phyloP scores from a whole-genome alignment of 2,797 vertebrate species.

The Craterocephalus amniculus region DNA sequence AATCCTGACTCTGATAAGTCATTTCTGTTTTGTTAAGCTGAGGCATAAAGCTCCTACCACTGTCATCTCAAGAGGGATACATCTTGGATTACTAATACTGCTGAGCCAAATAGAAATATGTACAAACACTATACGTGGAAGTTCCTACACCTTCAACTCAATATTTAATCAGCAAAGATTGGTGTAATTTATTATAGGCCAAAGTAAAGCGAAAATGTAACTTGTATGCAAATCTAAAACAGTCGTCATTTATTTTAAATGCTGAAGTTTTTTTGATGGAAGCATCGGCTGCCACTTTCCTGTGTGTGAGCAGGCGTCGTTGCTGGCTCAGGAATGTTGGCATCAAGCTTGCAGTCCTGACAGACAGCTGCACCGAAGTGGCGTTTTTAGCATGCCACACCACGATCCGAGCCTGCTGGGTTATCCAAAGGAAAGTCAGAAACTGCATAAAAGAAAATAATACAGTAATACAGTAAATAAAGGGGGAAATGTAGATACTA shows the following conservation, averaged over 20 bases:
- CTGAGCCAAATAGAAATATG: conserved; percentile 43
- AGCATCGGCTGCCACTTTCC: conserved; percentile 82
- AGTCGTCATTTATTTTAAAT: conserved; percentile 79
- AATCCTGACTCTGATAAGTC: conserved; percentile 45
- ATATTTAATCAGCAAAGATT: not conserved
- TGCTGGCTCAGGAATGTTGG: conserved; percentile 91
- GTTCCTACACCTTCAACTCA: conserved; percentile 30
- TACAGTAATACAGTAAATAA: not conserved
- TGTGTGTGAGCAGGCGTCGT: conserved; percentile 85
- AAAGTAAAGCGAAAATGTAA: conserved; percentile 7
- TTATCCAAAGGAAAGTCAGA: conserved; percentile 77
- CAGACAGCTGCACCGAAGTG: conserved; percentile 93
- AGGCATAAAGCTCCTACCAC: conserved; percentile 56
- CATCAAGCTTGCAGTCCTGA: conserved; percentile 87
- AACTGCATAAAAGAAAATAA: conserved; percentile 2
- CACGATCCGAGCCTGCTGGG: conserved; percentile 82
- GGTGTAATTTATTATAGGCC: not conserved
- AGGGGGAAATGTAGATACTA: not conserved
- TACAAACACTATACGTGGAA: conserved; percentile 27
- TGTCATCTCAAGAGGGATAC: conserved; percentile 33
- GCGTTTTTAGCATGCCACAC: conserved; percentile 85
- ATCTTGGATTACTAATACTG: conserved; percentile 45
- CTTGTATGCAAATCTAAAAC: conserved; percentile 10
- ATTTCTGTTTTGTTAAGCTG: conserved; percentile 57
- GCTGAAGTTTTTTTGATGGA: conserved; percentile 87